These are phyloP conservation scores for Coregonus clupeaformis DNA, from an alignment of 2,113 vertebrate species.

Conservation along the genomic window DNA sequence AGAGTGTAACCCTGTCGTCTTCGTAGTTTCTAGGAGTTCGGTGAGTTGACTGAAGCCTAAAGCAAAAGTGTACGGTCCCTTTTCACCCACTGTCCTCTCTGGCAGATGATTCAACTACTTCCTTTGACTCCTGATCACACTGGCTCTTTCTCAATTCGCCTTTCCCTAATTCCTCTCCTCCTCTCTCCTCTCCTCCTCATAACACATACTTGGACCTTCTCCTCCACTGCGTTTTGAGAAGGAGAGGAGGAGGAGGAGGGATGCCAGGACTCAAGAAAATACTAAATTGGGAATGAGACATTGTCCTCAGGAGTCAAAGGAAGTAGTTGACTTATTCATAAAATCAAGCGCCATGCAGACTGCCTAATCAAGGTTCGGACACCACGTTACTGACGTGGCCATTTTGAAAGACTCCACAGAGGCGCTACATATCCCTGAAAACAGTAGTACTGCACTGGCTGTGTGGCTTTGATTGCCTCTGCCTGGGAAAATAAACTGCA, in stretches of 20 bases:
- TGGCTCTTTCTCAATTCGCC: too few relatives aligned
- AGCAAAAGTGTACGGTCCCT: background rate
- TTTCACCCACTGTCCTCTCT: background rate
- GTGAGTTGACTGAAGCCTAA: conserved; percentile 8
- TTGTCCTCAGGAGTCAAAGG: background rate
- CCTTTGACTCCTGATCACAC: too few relatives aligned
- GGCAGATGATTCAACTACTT: background rate
- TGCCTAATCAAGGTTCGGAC: background rate
- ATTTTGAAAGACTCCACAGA: background rate
- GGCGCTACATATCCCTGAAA: background rate
- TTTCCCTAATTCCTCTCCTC: too few relatives aligned
- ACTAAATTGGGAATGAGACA: too few relatives aligned
- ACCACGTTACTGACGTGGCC: background rate
- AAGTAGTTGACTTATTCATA: background rate
- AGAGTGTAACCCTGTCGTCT: too few relatives aligned
- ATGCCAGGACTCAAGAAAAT: too few relatives aligned
- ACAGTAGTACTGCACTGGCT: background rate
- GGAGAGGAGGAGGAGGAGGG: too few relatives aligned
- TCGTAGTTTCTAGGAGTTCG: too few relatives aligned
- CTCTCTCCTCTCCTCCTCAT: too few relatives aligned
- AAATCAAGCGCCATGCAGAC: too few relatives aligned
- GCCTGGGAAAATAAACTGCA: background rate
- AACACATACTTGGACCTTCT: too few relatives aligned
- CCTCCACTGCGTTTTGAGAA: too few relatives aligned
- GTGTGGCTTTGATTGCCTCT: conserved; percentile 8